phyloP scores from a whole-genome alignment of 2,113 vertebrate genomes.

The Potamarius usumacintae region DNA sequence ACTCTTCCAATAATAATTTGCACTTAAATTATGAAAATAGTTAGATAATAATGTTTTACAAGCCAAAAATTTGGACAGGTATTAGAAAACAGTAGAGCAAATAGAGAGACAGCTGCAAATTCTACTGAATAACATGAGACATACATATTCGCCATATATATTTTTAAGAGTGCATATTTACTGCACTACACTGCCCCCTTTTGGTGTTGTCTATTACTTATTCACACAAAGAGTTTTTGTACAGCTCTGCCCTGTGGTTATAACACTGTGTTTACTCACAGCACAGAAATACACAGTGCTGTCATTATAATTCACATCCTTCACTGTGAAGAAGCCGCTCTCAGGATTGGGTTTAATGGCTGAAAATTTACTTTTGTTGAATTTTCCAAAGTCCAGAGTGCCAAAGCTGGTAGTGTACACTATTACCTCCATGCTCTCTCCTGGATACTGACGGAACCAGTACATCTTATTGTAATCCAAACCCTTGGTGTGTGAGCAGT shows the following conservation, averaged over 20 bases:
- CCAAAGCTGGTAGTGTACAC: neutral
- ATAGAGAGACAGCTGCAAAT: too few relatives aligned
- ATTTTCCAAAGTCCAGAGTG: conserved; percentile 14
- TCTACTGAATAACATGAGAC: too few relatives aligned
- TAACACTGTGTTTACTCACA: too few relatives aligned
- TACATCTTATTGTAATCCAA: neutral
- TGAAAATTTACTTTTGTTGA: conserved; percentile 20
- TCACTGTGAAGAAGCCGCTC: conserved; percentile 48
- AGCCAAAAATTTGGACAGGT: too few relatives aligned
- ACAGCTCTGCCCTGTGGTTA: too few relatives aligned
- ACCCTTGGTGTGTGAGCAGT: neutral
- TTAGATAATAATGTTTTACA: too few relatives aligned
- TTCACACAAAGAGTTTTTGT: conserved; percentile 26
- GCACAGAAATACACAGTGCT: too few relatives aligned
- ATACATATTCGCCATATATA: too few relatives aligned
- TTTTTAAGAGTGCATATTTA: neutral
- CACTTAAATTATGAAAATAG: too few relatives aligned
- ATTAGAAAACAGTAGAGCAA: too few relatives aligned
- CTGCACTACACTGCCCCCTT: neutral
- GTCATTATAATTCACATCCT: too few relatives aligned
- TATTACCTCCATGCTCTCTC: conserved; percentile 47
- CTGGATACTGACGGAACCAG: conserved; percentile 50
- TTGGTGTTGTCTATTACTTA: neutral
- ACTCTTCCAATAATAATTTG: too few relatives aligned
- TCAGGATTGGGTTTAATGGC: conserved; percentile 15